These are phyloP conservation scores for Magallana angulata DNA, from an alignment of 1,140 invertebrate species.

Conservation along the genomic window DNA sequence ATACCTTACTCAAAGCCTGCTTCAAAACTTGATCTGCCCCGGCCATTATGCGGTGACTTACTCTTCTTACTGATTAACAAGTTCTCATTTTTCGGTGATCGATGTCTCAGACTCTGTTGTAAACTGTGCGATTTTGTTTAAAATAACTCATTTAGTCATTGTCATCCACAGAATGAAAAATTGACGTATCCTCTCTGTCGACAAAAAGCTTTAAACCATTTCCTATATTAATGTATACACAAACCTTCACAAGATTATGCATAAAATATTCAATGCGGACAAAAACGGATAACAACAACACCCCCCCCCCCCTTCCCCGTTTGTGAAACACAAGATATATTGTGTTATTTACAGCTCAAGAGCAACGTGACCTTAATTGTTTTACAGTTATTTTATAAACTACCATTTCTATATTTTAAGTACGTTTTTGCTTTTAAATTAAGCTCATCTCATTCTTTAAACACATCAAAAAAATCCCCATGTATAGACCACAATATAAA, in stretches of 20 bases:
- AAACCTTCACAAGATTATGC: background rate
- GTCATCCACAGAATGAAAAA: constrained; percentile 13
- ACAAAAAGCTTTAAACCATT: background rate
- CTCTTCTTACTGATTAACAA: background rate
- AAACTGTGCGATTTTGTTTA: background rate
- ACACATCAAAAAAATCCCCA: too few species aligned
- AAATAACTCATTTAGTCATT: background rate
- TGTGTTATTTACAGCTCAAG: too few species aligned
- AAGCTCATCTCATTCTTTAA: too few species aligned
- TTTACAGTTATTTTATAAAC: too few species aligned
- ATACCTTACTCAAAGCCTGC: constrained; percentile 16
- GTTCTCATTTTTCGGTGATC: background rate
- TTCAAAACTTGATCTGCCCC: background rate
- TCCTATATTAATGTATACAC: background rate
- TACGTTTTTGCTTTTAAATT: too few species aligned
- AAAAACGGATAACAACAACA: background rate
- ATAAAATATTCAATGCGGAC: background rate
- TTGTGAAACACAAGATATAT: too few species aligned
- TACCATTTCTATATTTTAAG: too few species aligned
- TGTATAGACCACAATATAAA: too few species aligned
- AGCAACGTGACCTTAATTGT: too few species aligned
- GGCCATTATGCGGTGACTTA: background rate
- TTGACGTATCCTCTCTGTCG: background rate
- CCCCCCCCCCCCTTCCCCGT: too few species aligned
- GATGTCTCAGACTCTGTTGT: background rate